These are phyloP conservation scores for Tenthredo amoena DNA, from an alignment of 2,888 invertebrate genomes.

Conservation along the genomic window DNA sequence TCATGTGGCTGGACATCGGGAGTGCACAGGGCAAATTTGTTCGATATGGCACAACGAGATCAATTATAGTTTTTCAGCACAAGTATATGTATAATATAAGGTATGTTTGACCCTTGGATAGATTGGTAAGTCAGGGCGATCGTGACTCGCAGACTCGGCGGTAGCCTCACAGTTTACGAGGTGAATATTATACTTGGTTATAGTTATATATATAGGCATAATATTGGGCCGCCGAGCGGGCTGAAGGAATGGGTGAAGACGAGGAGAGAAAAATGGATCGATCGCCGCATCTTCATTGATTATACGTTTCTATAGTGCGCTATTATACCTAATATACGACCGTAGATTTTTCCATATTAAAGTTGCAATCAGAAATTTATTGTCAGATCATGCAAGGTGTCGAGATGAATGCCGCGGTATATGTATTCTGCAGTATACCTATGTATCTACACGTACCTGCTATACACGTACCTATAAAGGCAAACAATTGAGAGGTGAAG, in stretches of 20 bases:
- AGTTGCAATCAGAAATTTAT: background rate
- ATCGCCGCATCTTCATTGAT: constrained; percentile 2
- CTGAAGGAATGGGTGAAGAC: background rate
- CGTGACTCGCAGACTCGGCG: background rate
- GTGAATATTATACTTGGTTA: background rate
- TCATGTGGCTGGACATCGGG: background rate
- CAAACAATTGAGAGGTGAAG: constrained; percentile 38
- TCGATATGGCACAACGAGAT: background rate
- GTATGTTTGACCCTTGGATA: background rate
- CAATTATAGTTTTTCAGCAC: background rate
- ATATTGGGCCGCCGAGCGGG: background rate
- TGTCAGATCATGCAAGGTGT: background rate
- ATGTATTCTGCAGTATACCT: background rate
- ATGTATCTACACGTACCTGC: background rate
- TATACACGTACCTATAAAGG: constrained; percentile 1
- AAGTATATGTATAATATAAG: background rate
- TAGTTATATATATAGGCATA: too few species aligned
- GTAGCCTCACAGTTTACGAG: background rate
- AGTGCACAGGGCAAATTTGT: background rate
- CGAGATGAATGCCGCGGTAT: background rate
- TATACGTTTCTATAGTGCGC: background rate
- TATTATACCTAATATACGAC: background rate
- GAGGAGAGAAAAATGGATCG: background rate
- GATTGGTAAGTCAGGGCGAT: background rate
- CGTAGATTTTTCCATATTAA: background rate